These are phyloP conservation scores for Sphaerodactylus townsendi DNA, from an alignment of 2,113 vertebrate species.

Conservation along the genomic window DNA sequence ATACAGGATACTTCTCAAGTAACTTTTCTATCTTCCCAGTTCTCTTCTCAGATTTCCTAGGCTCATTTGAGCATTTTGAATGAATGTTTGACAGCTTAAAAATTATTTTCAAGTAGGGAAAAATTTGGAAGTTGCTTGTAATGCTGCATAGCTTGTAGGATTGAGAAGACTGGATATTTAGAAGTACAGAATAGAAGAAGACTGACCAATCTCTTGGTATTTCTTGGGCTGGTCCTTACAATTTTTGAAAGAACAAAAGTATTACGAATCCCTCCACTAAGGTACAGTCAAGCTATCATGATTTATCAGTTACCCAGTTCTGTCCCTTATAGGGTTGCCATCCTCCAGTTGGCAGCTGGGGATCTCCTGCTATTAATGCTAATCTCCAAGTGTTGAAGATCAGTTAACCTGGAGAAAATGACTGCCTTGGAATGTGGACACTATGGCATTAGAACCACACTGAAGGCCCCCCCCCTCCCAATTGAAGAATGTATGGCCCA, in stretches of 20 bases:
- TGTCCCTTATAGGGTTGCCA: not conserved
- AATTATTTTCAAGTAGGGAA: conserved; percentile 24
- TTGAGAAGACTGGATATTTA: not conserved
- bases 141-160: not conserved
- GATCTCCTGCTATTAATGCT: too few relatives aligned
- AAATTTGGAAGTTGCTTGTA: not conserved
- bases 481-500: too few relatives aligned
- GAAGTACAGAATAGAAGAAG: not conserved
- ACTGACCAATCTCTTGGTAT: not conserved
- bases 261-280: not conserved
- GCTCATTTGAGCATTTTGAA: conserved; percentile 12
- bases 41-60: not conserved
- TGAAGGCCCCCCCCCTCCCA: not conserved
- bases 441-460: too few relatives aligned
- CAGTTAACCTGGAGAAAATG: too few relatives aligned
- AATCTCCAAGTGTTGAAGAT: too few relatives aligned
- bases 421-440: too few relatives aligned
- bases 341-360: too few relatives aligned
- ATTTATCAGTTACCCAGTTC: not conserved
- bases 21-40: accelerated
- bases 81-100: not conserved
- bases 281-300: not conserved
- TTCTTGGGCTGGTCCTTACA: not conserved
- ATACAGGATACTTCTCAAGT: not conserved
- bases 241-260: not conserved